Conservation (phyloP, 2,888 invertebrate genomes). For the Lamellibrachia columna region DNA sequence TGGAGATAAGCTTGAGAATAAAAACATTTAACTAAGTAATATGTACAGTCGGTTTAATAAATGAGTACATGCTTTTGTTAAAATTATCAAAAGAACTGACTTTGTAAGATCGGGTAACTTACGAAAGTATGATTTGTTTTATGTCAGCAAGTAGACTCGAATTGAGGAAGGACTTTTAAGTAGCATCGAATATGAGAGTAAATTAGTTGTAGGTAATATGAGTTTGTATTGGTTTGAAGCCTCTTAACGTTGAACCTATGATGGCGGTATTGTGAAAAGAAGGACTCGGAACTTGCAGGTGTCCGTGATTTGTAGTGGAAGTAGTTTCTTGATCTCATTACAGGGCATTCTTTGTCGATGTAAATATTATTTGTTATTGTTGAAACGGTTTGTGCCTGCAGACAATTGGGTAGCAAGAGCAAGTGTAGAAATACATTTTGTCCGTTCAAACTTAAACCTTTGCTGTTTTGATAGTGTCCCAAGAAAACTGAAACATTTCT, state of each 20-base stretch:
- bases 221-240: not conserved
- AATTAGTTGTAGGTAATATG: not conserved
- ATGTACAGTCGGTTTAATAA: too few species aligned
- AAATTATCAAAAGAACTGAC: too few species aligned
- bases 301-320: not conserved
- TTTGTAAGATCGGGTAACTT: too few species aligned
- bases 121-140: too few species aligned
- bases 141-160: not conserved
- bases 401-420: not conserved
- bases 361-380: not conserved
- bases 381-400: not conserved
- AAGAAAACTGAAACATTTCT: not conserved
- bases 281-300: not conserved
- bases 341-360: not conserved
- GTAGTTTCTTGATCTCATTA: not conserved
- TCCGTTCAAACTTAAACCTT: not conserved
- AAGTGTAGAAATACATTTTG: not conserved
- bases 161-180: too few species aligned
- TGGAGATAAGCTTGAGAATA: not conserved
- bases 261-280: slow-evolving; percentile 4
- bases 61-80: too few species aligned
- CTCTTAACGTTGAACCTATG: not conserved
- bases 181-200: too few species aligned
- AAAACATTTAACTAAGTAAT: not conserved
- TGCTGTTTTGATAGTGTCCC: not conserved